phyloP scores from a whole-genome alignment of 2,797 vertebrate genomes.

The Protonibea diacanthus region DNA sequence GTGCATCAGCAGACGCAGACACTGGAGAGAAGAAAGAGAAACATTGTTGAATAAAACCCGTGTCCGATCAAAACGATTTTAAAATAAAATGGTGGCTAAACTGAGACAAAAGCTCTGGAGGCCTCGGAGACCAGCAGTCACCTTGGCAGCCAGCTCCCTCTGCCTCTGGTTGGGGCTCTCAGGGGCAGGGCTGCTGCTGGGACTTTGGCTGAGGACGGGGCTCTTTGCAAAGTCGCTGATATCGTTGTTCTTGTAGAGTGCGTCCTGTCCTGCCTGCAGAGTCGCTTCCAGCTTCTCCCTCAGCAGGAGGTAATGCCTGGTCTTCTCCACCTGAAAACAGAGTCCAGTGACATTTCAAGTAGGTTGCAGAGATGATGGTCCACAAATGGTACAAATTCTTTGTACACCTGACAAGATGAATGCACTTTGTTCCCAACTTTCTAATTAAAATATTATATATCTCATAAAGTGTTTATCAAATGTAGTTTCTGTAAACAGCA shows the following conservation, averaged over 20 bases:
- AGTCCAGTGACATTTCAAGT: neutral
- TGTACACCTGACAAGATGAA: too few relatives aligned
- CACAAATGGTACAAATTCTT: too few relatives aligned
- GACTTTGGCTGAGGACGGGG: conserved; percentile 80
- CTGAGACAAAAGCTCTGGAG: neutral
- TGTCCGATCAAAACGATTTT: neutral
- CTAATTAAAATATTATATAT: too few relatives aligned
- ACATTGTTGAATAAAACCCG: neutral
- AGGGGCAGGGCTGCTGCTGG: conserved; percentile 79
- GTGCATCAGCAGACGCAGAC: conserved; percentile 97
- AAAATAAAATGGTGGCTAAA: neutral
- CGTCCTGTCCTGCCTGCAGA: conserved; percentile 90
- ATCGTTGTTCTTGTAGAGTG: conserved; percentile 88
- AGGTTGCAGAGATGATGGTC: neutral
- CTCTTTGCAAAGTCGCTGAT: conserved; percentile 89
- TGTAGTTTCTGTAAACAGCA: too few relatives aligned
- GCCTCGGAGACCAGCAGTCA: conserved; percentile 65
- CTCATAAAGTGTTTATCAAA: too few relatives aligned
- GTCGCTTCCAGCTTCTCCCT: conserved; percentile 96
- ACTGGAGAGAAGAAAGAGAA: conserved; percentile 81
- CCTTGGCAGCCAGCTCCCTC: conserved; percentile 98
- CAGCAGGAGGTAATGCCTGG: conserved; percentile 95
- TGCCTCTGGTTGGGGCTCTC: conserved; percentile 94
- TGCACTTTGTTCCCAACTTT: too few relatives aligned
- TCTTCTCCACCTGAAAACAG: conserved; percentile 93